Percentiles rank a stretch among this genome's conserved stretches.
Conservation (phyloP, 2,888 invertebrate species). For the Calephelis perditalis region DNA sequence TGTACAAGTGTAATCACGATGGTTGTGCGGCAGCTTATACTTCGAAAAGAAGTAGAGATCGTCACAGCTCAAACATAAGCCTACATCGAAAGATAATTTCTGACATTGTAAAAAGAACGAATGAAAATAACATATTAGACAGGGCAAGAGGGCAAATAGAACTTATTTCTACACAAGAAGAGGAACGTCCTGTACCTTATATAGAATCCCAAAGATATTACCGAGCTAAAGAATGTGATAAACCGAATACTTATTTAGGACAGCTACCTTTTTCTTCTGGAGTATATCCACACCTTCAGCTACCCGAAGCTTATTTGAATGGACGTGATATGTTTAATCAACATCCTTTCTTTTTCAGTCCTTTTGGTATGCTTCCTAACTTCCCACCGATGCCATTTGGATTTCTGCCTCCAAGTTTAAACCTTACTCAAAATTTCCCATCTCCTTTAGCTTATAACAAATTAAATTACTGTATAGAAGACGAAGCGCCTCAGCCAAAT, state of each 20-base stretch:
- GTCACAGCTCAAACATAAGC: constrained; percentile 94
- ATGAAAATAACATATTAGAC: constrained; percentile 66
- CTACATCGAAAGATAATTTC: constrained; percentile 93
- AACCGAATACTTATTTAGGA: constrained; percentile 48
- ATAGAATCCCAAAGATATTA: constrained; percentile 73
- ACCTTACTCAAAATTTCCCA: constrained; percentile 59
- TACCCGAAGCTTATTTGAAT: constrained; percentile 60
- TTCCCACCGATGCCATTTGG: constrained; percentile 67
- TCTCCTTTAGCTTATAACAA: constrained; percentile 50
- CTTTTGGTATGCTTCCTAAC: constrained; percentile 69
- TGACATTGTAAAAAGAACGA: constrained; percentile 50
- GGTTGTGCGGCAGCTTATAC: constrained; percentile 97
- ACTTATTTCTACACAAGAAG: constrained; percentile 87
- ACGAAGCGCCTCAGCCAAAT: constrained; percentile 82
- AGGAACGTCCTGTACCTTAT: constrained; percentile 79
- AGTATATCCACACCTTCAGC: constrained; percentile 55
- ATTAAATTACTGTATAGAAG: constrained; percentile 81
- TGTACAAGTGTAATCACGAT: constrained; percentile 96
- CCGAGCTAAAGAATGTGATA: constrained; percentile 57
- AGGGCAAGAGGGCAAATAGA: constrained; percentile 86
- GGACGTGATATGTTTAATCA: constrained; percentile 64
- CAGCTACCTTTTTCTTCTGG: constrained; percentile 47
- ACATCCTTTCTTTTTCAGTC: constrained; percentile 67
- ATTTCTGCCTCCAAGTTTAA: constrained; percentile 62
- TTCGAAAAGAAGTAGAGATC: constrained; percentile 93